Conservation (phyloP, 1,140 invertebrate species). For the Microplitis mediator region DNA sequence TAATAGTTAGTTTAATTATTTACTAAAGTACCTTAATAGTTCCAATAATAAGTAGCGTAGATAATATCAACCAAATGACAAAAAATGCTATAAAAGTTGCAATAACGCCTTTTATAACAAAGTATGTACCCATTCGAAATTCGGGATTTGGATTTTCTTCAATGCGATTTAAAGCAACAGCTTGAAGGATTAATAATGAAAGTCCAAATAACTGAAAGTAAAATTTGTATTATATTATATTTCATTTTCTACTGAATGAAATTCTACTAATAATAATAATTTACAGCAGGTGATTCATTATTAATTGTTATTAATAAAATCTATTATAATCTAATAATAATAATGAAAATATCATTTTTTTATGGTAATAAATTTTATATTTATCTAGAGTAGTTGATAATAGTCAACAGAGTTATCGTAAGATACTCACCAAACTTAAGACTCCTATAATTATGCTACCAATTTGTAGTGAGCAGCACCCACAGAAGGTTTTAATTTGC, state of each 20-base stretch:
- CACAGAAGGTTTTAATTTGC: conserved; percentile 62
- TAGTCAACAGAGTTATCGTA: neutral
- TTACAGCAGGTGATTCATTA: no score
- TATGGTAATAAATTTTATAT: no score
- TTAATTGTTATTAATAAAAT: no score
- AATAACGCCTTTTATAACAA: neutral
- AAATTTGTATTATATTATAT: no score
- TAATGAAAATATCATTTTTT: no score
- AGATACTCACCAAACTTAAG: conserved; percentile 63
- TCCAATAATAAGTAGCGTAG: neutral
- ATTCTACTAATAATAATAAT: no score
- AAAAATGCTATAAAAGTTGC: neutral
- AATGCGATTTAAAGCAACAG: neutral
- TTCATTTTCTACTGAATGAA: no score
- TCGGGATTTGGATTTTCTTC: neutral
- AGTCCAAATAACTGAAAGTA: neutral
- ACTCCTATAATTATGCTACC: conserved; percentile 70
- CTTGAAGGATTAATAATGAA: neutral
- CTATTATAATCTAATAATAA: no score
- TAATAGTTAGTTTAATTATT: neutral
- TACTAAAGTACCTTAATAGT: neutral
- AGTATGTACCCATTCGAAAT: neutral
- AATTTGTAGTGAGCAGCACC: conserved; percentile 67
- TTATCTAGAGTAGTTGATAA: no score
- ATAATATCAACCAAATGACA: neutral